Percentiles rank a stretch among this genome's conserved stretches.
These are phyloP conservation scores for Plodia interpunctella DNA, from an alignment of 1,140 invertebrate species.

Conservation along the genomic window DNA sequence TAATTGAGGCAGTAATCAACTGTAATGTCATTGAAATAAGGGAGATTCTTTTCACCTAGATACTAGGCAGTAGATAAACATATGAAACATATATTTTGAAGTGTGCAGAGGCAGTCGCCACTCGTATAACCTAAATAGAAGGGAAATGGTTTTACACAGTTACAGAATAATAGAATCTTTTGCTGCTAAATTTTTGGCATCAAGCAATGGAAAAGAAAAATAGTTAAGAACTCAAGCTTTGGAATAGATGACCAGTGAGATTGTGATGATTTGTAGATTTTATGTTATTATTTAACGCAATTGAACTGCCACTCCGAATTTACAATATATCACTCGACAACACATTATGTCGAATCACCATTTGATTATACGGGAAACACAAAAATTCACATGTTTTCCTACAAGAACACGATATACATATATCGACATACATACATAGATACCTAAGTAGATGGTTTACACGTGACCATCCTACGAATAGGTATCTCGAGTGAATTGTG, in stretches of 20 bases:
- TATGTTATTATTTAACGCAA: neutral
- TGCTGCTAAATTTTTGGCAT: slow-evolving; percentile 72
- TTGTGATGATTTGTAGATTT: slow-evolving; percentile 24
- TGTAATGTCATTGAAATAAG: neutral
- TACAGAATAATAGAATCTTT: slow-evolving; percentile 58
- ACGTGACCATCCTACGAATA: no score
- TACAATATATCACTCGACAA: no score
- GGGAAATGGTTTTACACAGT: slow-evolving; percentile 54
- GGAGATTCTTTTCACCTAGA: slow-evolving; percentile 9
- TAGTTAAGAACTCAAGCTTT: slow-evolving; percentile 57
- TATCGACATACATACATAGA: no score
- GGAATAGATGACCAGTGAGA: slow-evolving; percentile 67
- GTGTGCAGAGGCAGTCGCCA: slow-evolving; percentile 33
- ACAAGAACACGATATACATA: no score
- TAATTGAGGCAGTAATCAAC: no score
- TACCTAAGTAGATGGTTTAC: no score
- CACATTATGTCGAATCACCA: no score
- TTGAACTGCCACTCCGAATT: no score
- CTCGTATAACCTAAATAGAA: slow-evolving; percentile 58
- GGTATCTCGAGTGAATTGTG: no score
- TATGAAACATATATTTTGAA: slow-evolving; percentile 1
- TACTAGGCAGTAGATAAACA: slow-evolving; percentile 18
- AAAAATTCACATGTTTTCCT: no score
- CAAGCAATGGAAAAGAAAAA: slow-evolving; percentile 63
- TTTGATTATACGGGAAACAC: no score